Evolutionary conservation across 30 jellyfish, hydroid and myxozoan genomes (phyloP).

Genomic region (Calvadosia cruxmelitensis): DNA sequence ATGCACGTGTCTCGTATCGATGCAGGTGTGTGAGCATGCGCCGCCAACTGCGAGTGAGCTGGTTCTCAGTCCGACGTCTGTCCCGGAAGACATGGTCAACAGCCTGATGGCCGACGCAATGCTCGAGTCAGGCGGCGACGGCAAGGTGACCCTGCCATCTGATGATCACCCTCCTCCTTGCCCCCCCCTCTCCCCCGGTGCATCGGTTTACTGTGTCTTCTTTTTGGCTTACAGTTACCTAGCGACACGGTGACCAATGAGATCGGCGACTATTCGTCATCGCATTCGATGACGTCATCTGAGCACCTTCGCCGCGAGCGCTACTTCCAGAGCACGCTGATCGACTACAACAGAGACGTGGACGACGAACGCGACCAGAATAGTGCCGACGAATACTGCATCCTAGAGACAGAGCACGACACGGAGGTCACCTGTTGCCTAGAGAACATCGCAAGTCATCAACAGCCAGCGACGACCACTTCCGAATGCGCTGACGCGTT

Average conservation of each 20-base stretch:
- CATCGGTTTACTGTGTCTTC: neutral
- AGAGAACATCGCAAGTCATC: too few species aligned
- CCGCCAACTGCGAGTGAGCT: conserved; percentile 1
- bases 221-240: neutral
- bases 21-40: neutral
- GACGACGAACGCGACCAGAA: conserved; percentile 26
- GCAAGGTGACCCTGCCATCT: too few species aligned
- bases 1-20: too few species aligned
- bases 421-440: conserved; percentile 38
- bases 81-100: neutral
- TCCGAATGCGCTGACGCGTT: too few species aligned
- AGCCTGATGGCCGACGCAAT: conserved; percentile 87
- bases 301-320: conserved; percentile 4
- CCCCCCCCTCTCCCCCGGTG: neutral
- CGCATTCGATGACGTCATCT: neutral
- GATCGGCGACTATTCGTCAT: neutral
- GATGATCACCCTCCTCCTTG: neutral
- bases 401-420: conserved; percentile 56
- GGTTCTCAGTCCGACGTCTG: neutral
- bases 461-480: too few species aligned
- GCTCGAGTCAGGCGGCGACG: neutral
- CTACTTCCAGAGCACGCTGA: conserved; percentile 19
- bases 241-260: neutral
- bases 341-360: conserved; percentile 20
- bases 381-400: conserved; percentile 90